A percentile compares a stretch with the other conserved stretches of the same genome.
phyloP scores from a whole-genome alignment of 2,113 vertebrate genomes.

The Romanogobio albipinnatus region DNA sequence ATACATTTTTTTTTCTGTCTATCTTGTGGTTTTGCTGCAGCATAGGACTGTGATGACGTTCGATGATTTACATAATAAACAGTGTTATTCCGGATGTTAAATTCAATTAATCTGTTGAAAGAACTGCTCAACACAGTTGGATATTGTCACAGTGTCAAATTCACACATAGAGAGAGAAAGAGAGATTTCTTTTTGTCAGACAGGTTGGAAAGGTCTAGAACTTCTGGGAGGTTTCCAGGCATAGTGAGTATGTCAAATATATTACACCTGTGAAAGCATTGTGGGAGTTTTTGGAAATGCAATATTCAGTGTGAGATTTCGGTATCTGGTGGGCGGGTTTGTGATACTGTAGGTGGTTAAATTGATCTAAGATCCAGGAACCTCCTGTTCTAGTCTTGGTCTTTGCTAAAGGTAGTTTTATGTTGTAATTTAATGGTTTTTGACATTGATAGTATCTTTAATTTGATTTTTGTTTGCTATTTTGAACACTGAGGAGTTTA shows the following conservation, averaged over 20 bases:
- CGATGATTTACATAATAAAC: conserved; percentile 45
- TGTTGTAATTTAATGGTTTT: background rate
- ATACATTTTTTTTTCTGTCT: background rate
- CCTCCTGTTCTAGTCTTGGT: background rate
- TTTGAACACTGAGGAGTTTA: background rate
- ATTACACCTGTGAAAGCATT: background rate
- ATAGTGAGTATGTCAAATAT: conserved; percentile 5
- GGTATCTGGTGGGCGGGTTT: background rate
- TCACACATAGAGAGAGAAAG: background rate
- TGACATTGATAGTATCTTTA: background rate
- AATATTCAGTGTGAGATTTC: background rate
- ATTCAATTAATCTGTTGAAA: background rate
- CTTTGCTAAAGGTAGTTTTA: background rate
- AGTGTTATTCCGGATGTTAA: background rate
- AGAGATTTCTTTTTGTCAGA: background rate
- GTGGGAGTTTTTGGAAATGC: background rate
- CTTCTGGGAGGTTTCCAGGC: background rate
- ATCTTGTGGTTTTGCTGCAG: conserved; percentile 8
- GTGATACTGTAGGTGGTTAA: background rate
- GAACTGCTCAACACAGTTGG: background rate
- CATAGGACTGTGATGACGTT: background rate
- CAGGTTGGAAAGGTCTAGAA: background rate
- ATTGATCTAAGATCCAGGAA: background rate
- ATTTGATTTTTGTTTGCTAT: background rate
- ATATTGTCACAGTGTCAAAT: background rate